These are phyloP conservation scores for Thunnus thynnus DNA, from an alignment of 2,113 vertebrate genomes.

Conservation along the genomic window DNA sequence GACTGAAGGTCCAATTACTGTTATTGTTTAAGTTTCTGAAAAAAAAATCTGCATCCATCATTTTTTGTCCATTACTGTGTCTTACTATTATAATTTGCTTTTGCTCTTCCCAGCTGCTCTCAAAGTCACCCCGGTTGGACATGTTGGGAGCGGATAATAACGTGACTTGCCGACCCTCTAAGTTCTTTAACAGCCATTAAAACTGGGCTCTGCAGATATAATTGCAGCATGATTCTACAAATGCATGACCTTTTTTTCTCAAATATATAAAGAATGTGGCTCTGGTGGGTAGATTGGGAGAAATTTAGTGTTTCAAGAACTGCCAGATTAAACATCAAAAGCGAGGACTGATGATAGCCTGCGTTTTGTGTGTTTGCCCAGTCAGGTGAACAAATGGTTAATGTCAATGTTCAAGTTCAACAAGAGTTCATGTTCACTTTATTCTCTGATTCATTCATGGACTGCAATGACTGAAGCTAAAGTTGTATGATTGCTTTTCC, in stretches of 20 bases:
- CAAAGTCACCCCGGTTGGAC: background rate
- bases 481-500: background rate
- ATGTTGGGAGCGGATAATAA: background rate
- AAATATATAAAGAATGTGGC: background rate
- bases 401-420: no score
- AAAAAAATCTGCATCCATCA: background rate
- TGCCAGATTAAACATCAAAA: background rate
- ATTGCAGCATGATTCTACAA: background rate
- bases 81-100: conserved; percentile 1
- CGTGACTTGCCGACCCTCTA: no score
- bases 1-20: conserved; percentile 27
- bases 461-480: no score
- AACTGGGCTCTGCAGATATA: background rate
- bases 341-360: no score
- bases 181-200: background rate
- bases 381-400: no score
- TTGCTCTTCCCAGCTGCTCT: background rate
- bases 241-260: background rate
- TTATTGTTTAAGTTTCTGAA: background rate
- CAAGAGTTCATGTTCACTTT: no score
- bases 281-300: background rate
- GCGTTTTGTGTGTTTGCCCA: no score
- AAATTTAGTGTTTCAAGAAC: background rate
- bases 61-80: background rate
- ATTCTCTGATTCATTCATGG: no score